phyloP scores from a whole-genome alignment of 2,113 vertebrate species.

The Phalacrocorax carbo region DNA sequence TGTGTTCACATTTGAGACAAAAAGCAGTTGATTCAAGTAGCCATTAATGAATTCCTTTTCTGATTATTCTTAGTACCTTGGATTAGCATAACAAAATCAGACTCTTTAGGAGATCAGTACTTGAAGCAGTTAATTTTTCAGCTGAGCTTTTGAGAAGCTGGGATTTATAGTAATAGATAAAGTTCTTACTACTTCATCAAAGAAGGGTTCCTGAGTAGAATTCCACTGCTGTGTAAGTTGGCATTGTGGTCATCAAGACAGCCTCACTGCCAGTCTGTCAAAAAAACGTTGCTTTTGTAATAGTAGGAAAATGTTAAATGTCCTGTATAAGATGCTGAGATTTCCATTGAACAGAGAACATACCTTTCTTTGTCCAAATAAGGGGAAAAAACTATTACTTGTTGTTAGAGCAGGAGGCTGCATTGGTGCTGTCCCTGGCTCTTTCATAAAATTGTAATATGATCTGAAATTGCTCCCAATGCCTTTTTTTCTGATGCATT shows the following conservation, averaged over 20 bases:
- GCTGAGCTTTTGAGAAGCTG: not conserved
- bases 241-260: not conserved
- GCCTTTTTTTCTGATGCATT: not conserved
- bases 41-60: conserved; percentile 11
- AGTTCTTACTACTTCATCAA: not conserved
- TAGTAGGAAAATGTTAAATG: not conserved
- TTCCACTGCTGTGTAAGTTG: not conserved
- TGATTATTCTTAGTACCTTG: conserved; percentile 19
- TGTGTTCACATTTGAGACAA: conserved; percentile 8
- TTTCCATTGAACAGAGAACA: not conserved
- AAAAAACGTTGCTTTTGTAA: not conserved
- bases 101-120: not conserved
- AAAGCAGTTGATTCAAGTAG: conserved; percentile 38
- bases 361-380: not conserved
- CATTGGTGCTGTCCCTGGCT: not conserved
- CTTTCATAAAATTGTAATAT: not conserved
- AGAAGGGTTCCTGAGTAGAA: not conserved
- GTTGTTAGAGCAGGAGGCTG: not conserved
- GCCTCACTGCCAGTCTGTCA: not conserved
- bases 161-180: not conserved
- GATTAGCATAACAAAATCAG: conserved; percentile 49
- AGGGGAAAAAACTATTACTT: not conserved
- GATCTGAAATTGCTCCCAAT: not conserved
- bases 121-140: conserved; percentile 16
- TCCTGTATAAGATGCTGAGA: not conserved